Conservation (phyloP, 2,888 invertebrate species). For the Clunio marinus region DNA sequence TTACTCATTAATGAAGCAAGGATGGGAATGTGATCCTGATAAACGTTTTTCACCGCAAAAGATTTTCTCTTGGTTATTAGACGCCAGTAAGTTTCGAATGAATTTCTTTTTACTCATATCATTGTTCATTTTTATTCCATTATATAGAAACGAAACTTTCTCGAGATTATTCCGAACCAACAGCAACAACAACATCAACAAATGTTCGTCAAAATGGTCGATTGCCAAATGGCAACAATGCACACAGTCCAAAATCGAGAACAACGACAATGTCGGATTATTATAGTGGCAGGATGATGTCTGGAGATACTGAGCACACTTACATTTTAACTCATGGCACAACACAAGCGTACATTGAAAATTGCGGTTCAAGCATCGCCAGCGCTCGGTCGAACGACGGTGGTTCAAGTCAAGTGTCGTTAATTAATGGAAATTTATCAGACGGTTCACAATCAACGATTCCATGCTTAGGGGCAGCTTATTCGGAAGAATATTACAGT, state of each 20-base stretch:
- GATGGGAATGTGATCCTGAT: conserved; percentile 73
- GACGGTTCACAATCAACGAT: conserved; percentile 26
- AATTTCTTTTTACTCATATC: not conserved
- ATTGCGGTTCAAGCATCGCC: conserved; percentile 11
- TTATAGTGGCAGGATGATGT: conserved; percentile 33
- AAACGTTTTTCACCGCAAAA: conserved; percentile 73
- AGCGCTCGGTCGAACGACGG: conserved; percentile 12
- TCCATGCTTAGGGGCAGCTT: not conserved
- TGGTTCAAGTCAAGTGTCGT: conserved; percentile 33
- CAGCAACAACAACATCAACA: not conserved
- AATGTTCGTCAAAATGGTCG: not conserved
- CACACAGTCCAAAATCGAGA: not conserved
- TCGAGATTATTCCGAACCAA: conserved; percentile 23
- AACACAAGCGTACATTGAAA: conserved; percentile 31
- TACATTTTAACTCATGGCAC: conserved; percentile 25
- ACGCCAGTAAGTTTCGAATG: conserved; percentile 16
- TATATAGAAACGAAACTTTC: conserved; percentile 29
- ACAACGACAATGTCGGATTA: conserved; percentile 7
- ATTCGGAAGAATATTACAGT: conserved; percentile 43
- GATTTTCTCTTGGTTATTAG: conserved; percentile 57
- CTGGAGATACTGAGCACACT: conserved; percentile 38
- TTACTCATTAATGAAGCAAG: conserved; percentile 70
- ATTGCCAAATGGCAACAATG: not conserved
- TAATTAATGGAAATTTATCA: conserved; percentile 29
- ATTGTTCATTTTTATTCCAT: not conserved